A percentile compares a stretch with the other conserved stretches of the same genome.
These are phyloP conservation scores for Bos indicus DNA, from an alignment of 2,113 vertebrate species.

Conservation along the genomic window DNA sequence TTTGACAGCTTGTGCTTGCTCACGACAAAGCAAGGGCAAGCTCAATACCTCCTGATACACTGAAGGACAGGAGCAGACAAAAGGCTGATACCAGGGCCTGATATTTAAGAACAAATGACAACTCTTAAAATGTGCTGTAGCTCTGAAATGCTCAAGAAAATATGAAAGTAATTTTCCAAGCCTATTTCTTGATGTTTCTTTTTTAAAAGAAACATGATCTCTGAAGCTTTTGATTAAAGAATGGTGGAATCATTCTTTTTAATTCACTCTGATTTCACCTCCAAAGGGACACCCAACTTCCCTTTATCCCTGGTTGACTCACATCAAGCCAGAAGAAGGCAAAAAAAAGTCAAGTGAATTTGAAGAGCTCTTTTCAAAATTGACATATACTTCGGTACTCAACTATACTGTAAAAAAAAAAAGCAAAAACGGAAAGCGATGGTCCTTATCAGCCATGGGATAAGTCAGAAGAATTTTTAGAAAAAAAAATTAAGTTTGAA, in stretches of 20 bases:
- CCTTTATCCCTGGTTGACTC: slow-evolving; percentile 49
- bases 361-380: not conserved
- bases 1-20: slow-evolving; percentile 56
- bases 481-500: not conserved
- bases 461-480: not conserved
- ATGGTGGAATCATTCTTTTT: slow-evolving; percentile 56
- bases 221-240: slow-evolving; percentile 69
- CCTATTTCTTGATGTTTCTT: slow-evolving; percentile 39
- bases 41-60: slow-evolving; percentile 27
- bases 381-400: not conserved
- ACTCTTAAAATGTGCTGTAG: slow-evolving; percentile 11
- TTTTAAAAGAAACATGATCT: slow-evolving; percentile 58
- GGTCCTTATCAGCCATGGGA: not conserved
- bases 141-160: slow-evolving; percentile 63
- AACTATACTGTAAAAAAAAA: not conserved
- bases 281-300: slow-evolving; percentile 46
- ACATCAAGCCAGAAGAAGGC: slow-evolving; percentile 36
- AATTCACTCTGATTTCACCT: slow-evolving; percentile 74
- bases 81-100: slow-evolving; percentile 49
- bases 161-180: slow-evolving; percentile 64
- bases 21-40: slow-evolving; percentile 54
- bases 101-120: slow-evolving; percentile 58
- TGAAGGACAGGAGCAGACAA: slow-evolving; percentile 28
- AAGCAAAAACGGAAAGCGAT: not conserved
- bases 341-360: not conserved